phyloP scores from a whole-genome alignment of 1,140 invertebrate genomes.

The Colletes latitarsis region DNA sequence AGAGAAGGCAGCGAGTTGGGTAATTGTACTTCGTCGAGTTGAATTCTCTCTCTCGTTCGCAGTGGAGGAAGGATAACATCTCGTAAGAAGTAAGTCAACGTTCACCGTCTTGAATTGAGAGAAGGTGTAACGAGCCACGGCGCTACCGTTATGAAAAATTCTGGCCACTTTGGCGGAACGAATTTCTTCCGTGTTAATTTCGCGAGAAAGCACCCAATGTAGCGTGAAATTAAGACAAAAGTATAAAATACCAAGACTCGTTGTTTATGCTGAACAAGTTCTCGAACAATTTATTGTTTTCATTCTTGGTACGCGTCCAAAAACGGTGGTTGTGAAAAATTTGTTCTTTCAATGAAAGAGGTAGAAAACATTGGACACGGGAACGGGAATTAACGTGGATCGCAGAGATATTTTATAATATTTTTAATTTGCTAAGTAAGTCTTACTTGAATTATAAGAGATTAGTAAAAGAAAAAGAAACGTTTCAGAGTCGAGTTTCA shows the following conservation, averaged over 20 bases:
- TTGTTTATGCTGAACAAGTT: too few species aligned
- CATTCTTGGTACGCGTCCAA: too few species aligned
- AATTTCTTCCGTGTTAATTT: not conserved
- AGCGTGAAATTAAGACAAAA: not conserved
- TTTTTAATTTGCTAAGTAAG: too few species aligned
- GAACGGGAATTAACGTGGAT: too few species aligned
- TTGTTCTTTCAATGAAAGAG: too few species aligned
- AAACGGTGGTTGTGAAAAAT: too few species aligned
- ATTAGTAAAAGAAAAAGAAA: not conserved
- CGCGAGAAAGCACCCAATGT: not conserved
- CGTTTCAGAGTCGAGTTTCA: too few species aligned
- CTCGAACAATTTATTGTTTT: too few species aligned
- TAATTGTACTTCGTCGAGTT: conserved; percentile 8
- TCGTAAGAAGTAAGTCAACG: not conserved
- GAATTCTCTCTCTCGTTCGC: not conserved
- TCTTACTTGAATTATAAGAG: too few species aligned
- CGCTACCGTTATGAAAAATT: not conserved
- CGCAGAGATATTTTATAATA: too few species aligned
- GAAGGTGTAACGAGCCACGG: not conserved
- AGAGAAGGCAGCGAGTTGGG: not conserved
- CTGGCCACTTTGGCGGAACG: not conserved
- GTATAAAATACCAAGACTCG: too few species aligned
- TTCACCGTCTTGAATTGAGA: not conserved
- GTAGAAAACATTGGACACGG: too few species aligned
- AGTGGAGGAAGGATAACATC: not conserved